These are phyloP conservation scores for Erebia epiphron DNA, from an alignment of 2,888 invertebrate species.

Conservation along the genomic window DNA sequence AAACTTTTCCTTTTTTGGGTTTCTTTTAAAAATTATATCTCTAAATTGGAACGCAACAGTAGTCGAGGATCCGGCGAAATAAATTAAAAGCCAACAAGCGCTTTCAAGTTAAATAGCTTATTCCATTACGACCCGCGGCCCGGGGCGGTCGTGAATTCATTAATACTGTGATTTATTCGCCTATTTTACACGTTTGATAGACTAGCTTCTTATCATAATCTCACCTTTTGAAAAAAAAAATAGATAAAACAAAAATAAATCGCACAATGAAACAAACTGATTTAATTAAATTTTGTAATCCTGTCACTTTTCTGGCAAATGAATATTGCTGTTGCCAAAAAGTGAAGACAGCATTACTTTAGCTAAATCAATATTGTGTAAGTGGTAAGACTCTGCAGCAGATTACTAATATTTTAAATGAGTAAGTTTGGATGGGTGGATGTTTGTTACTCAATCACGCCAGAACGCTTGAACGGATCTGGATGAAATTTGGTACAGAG, in stretches of 20 bases:
- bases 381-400: too few relatives aligned
- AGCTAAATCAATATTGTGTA: not conserved
- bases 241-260: not conserved
- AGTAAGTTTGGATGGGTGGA: too few relatives aligned
- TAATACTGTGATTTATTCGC: constrained; percentile 42
- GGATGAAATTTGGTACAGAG: too few relatives aligned
- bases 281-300: too few relatives aligned
- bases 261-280: too few relatives aligned
- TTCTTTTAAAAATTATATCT: constrained; percentile 31
- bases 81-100: constrained; percentile 57
- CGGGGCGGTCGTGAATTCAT: constrained; percentile 44
- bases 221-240: not conserved
- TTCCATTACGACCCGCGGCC: constrained; percentile 44
- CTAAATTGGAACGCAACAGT: constrained; percentile 31
- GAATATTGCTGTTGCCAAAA: too few relatives aligned
- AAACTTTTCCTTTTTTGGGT: too few relatives aligned
- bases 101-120: constrained; percentile 51
- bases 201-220: not conserved
- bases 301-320: too few relatives aligned
- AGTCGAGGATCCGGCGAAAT: constrained; percentile 43
- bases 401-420: too few relatives aligned
- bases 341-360: too few relatives aligned
- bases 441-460: too few relatives aligned
- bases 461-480: too few relatives aligned
- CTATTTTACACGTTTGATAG: constrained; percentile 13